phyloP scores from a whole-genome alignment of 2,113 vertebrate genomes.

The Menura novaehollandiae region DNA sequence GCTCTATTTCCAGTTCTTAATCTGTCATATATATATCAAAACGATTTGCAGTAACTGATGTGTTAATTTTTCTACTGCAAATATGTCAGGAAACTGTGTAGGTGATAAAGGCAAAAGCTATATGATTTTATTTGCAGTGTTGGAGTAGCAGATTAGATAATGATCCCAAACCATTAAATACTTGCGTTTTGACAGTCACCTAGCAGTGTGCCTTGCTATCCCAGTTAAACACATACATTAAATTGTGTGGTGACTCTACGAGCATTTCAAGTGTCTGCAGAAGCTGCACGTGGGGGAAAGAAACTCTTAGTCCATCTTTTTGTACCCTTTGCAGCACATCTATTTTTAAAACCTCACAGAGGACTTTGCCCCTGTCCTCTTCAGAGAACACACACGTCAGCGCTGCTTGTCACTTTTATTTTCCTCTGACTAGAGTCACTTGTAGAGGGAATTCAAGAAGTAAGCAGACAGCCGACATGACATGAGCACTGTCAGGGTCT shows the following conservation, averaged over 20 bases:
- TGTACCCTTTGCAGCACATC: not conserved
- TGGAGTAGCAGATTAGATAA: not conserved
- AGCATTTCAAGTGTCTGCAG: not conserved
- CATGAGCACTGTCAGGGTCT: not conserved
- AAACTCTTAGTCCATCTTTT: not conserved
- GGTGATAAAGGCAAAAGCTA: not conserved
- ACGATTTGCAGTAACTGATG: not conserved
- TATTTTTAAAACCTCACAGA: constrained; percentile 13
- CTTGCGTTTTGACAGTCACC: not conserved
- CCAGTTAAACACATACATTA: not conserved
- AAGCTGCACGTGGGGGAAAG: not conserved
- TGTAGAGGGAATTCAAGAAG: not conserved
- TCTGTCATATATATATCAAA: not conserved
- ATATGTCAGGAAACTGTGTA: not conserved
- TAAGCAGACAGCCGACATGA: not conserved
- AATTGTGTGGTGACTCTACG: not conserved
- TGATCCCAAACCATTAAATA: not conserved
- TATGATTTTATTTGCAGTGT: not conserved
- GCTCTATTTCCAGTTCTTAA: not conserved
- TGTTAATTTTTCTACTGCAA: not conserved
- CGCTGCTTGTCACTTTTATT: not conserved
- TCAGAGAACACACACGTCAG: not conserved
- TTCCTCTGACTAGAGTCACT: not conserved
- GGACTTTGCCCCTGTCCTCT: not conserved
- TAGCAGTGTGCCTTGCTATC: not conserved